phyloP scores from a whole-genome alignment of 2,797 vertebrate species.

The Catostomus latipinnis region DNA sequence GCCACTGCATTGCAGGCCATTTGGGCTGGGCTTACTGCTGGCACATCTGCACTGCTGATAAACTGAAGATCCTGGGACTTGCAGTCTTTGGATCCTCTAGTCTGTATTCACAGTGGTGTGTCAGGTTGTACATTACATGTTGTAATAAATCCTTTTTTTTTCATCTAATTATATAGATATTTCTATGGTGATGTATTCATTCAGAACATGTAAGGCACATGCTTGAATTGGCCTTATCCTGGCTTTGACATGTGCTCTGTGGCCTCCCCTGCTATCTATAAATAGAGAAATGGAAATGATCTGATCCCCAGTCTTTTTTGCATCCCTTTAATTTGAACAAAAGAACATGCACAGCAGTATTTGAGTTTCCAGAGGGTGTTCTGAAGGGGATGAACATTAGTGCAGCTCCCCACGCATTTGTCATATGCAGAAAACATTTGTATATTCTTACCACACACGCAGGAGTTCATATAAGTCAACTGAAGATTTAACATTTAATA shows the following conservation, averaged over 20 bases:
- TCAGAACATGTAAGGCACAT: not conserved
- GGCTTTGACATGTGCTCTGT: conserved; percentile 5
- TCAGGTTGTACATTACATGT: not conserved
- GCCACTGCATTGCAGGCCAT: conserved; percentile 61
- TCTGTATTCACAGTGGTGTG: not conserved
- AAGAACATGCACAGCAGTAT: conserved; percentile 2
- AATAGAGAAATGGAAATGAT: conserved; percentile 17
- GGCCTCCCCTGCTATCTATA: conserved; percentile 21
- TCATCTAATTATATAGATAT: not conserved
- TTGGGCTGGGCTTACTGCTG: conserved; percentile 71
- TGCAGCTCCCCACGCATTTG: conserved; percentile 8
- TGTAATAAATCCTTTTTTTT: not conserved
- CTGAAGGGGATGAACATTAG: conserved; percentile 20
- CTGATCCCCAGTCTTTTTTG: conserved; percentile 1
- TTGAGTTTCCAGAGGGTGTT: not conserved
- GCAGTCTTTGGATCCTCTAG: conserved; percentile 28
- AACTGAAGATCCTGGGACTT: conserved; percentile 52
- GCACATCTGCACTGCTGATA: conserved; percentile 68
- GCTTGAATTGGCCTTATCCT: not conserved
- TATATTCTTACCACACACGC: not conserved
- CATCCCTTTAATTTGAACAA: conserved; percentile 10
- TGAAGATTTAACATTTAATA: not conserved
- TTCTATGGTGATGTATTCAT: not conserved
- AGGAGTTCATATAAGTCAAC: not conserved
- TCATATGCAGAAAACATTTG: conserved; percentile 17